Base-by-base conservation (phyloP, 1,140 invertebrate genomes). In the Leptinotarsa defecta region DNA sequence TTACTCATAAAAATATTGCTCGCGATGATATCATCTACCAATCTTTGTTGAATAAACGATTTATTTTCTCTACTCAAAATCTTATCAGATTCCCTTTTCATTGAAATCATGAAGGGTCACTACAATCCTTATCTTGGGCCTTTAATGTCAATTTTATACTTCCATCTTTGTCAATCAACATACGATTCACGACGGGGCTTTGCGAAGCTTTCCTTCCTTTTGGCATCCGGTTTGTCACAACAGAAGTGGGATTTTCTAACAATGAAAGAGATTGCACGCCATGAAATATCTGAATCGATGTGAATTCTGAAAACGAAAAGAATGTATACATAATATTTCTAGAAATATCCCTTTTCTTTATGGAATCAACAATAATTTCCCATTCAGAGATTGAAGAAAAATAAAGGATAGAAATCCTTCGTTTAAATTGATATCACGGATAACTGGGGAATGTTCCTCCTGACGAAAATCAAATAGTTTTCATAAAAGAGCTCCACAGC, bases 91-190 rank as follows among this genome's bases (percentile, higher is more conserved):
- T 68, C 43, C 34, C 15, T 8, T 48, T 34, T 15, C 24, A 19
- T 70, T 43, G 20, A 24, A 24, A 34, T 52, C 34, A 70, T 63
- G 70, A 71, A 71, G 70, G 70, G 70, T 71, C 70, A 71, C 49
- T 63, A 15, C n/a, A 71, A 57, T 71, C 52, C 70, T 71, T 71
- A 71, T 71, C 70, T 71, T 5, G n/a, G 70, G n/a, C 70, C 24
- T 71, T 62, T 71, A 71, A 71, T 71, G 70, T 71, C 48, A 13
- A 71, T 71, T 71, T 71, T 71, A 71, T 71, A 61, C 70, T 71
- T 63, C 52, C 57, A 71, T 71, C 70, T 71, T 71, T 27, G 22
- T 62, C 70, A 71, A 71, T 71, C 70, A 62, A 22, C 43, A 71
- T 71, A 71, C 70, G 57, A 71, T 71, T 71, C 70, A 71, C 57